These are phyloP conservation scores for Zoanthus solanderi DNA, from an alignment of 92 coral and sea anemone genomes.

Conservation along the genomic window DNA sequence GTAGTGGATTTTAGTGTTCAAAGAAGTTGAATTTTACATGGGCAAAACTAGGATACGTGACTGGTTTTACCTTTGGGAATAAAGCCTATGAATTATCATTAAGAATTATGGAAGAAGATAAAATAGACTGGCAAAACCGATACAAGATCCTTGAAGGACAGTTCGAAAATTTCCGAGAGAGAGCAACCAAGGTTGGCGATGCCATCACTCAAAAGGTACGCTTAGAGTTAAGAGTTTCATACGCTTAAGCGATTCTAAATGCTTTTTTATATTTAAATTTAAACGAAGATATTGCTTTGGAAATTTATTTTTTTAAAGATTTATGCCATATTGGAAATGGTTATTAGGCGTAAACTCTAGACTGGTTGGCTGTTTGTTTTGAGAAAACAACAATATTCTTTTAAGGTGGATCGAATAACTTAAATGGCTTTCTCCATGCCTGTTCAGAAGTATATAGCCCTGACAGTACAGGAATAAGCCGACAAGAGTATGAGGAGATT, in stretches of 20 bases:
- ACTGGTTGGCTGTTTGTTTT: slow-evolving; percentile 6
- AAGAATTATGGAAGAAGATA: slow-evolving; percentile 61
- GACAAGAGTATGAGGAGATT: slow-evolving; percentile 1
- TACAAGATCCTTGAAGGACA: slow-evolving; percentile 81
- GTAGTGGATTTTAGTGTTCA: background rate
- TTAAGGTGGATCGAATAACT: background rate
- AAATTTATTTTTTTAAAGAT: background rate
- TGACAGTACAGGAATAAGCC: background rate
- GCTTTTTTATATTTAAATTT: background rate
- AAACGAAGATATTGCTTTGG: background rate
- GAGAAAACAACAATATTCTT: background rate
- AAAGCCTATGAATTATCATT: background rate
- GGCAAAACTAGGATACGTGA: slow-evolving; percentile 8
- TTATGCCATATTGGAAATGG: background rate
- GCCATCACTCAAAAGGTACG: slow-evolving; percentile 84
- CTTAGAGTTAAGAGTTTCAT: background rate
- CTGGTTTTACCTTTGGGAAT: slow-evolving; percentile 5
- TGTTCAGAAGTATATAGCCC: slow-evolving; percentile 15
- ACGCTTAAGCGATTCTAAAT: background rate
- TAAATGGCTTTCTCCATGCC: slow-evolving; percentile 1
- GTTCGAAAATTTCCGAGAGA: slow-evolving; percentile 80
- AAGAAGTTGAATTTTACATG: background rate
- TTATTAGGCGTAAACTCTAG: background rate
- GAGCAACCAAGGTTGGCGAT: slow-evolving; percentile 87
- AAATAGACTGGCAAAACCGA: slow-evolving; percentile 74